Percentiles rank a stretch among this genome's conserved stretches.
Evolutionary conservation across 2,888 invertebrate species (phyloP).

Genomic region (Epistrophe grossulariae): DNA sequence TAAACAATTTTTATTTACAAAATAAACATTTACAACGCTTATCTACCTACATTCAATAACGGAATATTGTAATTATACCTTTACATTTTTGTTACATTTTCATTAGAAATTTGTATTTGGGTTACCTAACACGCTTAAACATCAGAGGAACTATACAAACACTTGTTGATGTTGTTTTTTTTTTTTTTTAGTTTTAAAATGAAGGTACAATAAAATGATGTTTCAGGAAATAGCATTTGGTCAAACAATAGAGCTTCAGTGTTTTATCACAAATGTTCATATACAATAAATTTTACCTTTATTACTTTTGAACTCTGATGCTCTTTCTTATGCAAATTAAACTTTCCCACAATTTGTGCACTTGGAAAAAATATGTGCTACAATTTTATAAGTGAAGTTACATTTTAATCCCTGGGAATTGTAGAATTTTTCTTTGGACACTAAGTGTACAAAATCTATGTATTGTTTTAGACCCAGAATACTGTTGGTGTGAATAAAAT

Average conservation of each 20-base stretch:
- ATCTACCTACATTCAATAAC: constrained; percentile 19
- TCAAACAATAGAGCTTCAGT: constrained; percentile 8
- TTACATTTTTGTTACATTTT: constrained; percentile 14
- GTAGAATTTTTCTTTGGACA: too few species aligned
- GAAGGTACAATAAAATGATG: constrained; percentile 3
- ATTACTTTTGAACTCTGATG: constrained; percentile 4
- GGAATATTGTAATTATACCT: not conserved
- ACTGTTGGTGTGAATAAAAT: too few species aligned
- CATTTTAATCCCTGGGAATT: too few species aligned
- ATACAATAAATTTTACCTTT: not conserved
- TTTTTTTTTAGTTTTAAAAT: not conserved
- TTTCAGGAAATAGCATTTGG: constrained; percentile 30
- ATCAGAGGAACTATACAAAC: constrained; percentile 1
- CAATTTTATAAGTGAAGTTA: not conserved
- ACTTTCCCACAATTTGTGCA: not conserved
- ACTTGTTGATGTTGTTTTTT: constrained; percentile 34
- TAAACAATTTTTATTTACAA: not conserved
- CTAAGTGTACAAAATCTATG: too few species aligned
- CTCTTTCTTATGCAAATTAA: not conserved
- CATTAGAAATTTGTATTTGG: constrained; percentile 50
- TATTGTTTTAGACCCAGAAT: too few species aligned
- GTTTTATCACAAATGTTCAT: constrained; percentile 10
- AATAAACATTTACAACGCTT: constrained; percentile 20
- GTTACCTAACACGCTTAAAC: constrained; percentile 23
- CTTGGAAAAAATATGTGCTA: not conserved